Conservation (phyloP, 2,113 vertebrate species). For the Scophthalmus maximus region DNA sequence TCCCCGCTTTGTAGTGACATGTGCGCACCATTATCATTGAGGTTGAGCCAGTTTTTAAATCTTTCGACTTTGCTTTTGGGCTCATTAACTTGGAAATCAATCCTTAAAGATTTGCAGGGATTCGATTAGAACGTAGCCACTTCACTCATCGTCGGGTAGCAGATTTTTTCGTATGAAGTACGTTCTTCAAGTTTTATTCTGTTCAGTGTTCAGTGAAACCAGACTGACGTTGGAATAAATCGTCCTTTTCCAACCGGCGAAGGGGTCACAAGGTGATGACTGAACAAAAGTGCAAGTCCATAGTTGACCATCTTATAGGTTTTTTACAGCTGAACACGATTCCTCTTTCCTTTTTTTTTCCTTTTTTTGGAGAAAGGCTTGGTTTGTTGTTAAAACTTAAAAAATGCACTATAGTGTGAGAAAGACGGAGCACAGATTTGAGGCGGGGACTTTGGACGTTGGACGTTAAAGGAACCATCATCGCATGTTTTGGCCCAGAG, state of each 20-base stretch:
- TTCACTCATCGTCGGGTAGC: background rate
- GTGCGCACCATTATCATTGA: background rate
- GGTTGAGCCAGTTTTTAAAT: slow-evolving; percentile 10
- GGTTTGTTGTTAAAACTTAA: slow-evolving; percentile 39
- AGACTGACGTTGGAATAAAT: too few species aligned
- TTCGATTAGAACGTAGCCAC: background rate
- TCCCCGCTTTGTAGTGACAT: background rate
- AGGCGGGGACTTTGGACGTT: slow-evolving; percentile 62
- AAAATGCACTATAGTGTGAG: slow-evolving; percentile 53
- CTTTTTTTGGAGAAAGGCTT: slow-evolving; percentile 22
- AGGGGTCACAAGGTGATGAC: too few species aligned
- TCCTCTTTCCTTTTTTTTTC: too few species aligned
- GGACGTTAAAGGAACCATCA: slow-evolving; percentile 54
- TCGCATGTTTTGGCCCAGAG: slow-evolving; percentile 69
- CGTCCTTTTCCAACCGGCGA: too few species aligned
- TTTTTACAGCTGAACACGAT: slow-evolving; percentile 13
- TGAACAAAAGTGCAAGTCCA: too few species aligned
- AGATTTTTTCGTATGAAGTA: too few species aligned
- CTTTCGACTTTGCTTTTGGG: slow-evolving; percentile 26
- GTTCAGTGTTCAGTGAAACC: too few species aligned
- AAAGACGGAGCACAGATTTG: slow-evolving; percentile 66
- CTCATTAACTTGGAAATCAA: background rate
- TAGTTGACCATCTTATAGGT: too few species aligned
- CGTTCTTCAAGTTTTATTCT: too few species aligned
- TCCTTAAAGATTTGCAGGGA: background rate